Evolutionary conservation across 1,140 invertebrate genomes (phyloP).

Genomic region (Rhyacophila brunnea): DNA sequence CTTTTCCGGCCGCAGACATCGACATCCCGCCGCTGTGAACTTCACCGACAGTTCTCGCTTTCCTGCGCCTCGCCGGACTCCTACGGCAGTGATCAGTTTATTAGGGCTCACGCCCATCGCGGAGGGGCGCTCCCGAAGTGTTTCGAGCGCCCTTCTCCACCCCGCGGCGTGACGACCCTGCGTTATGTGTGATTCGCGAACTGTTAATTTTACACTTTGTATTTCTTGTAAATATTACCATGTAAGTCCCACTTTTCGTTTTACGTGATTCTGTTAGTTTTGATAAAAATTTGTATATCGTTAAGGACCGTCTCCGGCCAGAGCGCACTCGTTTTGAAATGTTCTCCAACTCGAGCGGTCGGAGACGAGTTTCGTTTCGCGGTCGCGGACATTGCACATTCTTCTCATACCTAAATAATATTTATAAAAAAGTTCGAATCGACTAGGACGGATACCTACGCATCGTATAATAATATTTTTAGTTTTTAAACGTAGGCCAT

Average conservation of each 20-base stretch:
- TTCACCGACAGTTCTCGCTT: background rate
- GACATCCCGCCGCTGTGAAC: slow-evolving; percentile 56
- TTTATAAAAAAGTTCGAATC: slow-evolving; percentile 30
- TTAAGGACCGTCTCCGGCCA: slow-evolving; percentile 20
- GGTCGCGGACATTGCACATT: too few species aligned
- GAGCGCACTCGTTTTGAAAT: slow-evolving; percentile 23
- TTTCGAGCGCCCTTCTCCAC: background rate
- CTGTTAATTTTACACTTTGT: slow-evolving; percentile 18
- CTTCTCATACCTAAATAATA: slow-evolving; percentile 24
- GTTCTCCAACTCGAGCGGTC: slow-evolving; percentile 3
- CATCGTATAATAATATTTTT: slow-evolving; percentile 18
- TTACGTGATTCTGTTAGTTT: slow-evolving; percentile 19
- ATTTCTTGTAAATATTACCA: slow-evolving; percentile 22
- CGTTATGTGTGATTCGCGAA: slow-evolving; percentile 8
- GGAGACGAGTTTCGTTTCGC: too few species aligned
- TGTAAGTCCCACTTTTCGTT: slow-evolving; percentile 7
- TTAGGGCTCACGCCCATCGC: background rate
- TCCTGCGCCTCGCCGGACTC: background rate
- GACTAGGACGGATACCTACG: slow-evolving; percentile 26
- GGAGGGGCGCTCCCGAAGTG: background rate
- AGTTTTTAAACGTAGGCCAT: slow-evolving; percentile 21
- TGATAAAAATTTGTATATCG: slow-evolving; percentile 21
- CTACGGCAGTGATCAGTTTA: background rate
- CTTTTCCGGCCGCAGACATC: slow-evolving; percentile 55
- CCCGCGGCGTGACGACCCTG: background rate